These are phyloP conservation scores for Phataginus tetradactyla DNA, from an alignment of 2,797 vertebrate species.

Conservation along the genomic window DNA sequence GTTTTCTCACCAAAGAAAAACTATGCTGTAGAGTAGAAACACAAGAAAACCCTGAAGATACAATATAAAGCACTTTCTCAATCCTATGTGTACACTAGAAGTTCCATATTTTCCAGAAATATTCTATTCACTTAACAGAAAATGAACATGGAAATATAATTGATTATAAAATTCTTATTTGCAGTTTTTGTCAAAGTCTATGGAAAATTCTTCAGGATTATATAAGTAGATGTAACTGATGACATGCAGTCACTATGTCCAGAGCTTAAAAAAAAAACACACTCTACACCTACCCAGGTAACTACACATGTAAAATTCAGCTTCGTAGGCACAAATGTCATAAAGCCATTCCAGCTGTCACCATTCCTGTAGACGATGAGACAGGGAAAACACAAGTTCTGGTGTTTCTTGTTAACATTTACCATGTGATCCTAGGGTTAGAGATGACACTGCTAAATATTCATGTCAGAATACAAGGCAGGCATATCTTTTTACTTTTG, in stretches of 20 bases:
- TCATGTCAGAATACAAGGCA: constrained; percentile 60
- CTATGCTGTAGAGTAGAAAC: not conserved
- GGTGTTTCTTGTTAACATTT: constrained; percentile 83
- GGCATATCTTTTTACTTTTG: constrained; percentile 55
- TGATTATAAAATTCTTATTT: constrained; percentile 50
- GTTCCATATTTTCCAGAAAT: constrained; percentile 51
- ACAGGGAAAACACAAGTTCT: constrained; percentile 74
- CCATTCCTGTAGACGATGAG: constrained; percentile 60
- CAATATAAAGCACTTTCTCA: not conserved
- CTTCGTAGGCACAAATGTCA: constrained; percentile 76
- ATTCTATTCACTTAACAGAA: constrained; percentile 40
- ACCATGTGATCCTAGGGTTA: constrained; percentile 67
- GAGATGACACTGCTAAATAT: constrained; percentile 70
- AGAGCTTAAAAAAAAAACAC: constrained; percentile 62
- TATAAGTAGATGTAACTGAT: constrained; percentile 46
- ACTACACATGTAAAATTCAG: constrained; percentile 73
- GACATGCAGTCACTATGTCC: constrained; percentile 58
- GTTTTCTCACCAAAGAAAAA: not conserved
- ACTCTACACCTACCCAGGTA: constrained; percentile 56
- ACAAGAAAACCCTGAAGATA: not conserved
- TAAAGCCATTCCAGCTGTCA: constrained; percentile 79
- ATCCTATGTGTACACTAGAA: not conserved
- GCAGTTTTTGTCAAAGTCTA: constrained; percentile 52
- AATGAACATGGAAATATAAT: constrained; percentile 37
- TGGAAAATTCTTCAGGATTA: constrained; percentile 57